Base-by-base conservation (phyloP, 2,113 vertebrate genomes). In the Phaethon lepturus region DNA sequence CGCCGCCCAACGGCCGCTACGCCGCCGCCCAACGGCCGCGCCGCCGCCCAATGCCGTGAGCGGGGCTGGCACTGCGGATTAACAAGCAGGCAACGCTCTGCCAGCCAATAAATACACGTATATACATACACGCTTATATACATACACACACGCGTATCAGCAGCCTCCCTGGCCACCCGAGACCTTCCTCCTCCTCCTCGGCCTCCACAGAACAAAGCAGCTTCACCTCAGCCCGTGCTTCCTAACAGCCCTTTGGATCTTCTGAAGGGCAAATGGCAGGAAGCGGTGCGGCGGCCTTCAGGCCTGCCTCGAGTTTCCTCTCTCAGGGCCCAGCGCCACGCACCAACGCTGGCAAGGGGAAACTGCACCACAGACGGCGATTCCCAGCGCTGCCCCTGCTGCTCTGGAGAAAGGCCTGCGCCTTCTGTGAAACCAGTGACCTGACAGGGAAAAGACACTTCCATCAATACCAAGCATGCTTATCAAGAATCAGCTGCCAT, bases 391-490 rank as follows among this genome's bases (percentile, higher is more conserved):
- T 42, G 69, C 52, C 23, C 23, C 29, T 33, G 50, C 26, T 49
- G 53, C n/a, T 44, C n/a, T 4, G 8, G 7, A 47, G 26, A 56
- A 58, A 29, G 16, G 31, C 10, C n/a, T 7, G 10, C 0, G 0
- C 28, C 10, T 19, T 26, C 7, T 31, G 23, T 22, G 50, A 35
- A 38, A 9, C 18, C 17, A 7, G 24, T 2, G 35, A 19, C 29
- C 64, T 8, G 38, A 7, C 22, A 40, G 0, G 4, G 16, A n/a
- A 47, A 23, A 62, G 10, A 6, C 2, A 5, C 11, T 42, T 31
- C 35, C 38, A 2, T 1, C 0, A 1, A 7, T 15, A 8, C 20
- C 2, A 1, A 22, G 17, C 7, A 1, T 4, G 26, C 50, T 31
- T 49, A 12, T 24, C 22, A 10, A 64, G 17, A 67, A 56, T 9